Base-by-base conservation (phyloP, 2,888 invertebrate genomes). In the Psococerastis gibbosa region DNA sequence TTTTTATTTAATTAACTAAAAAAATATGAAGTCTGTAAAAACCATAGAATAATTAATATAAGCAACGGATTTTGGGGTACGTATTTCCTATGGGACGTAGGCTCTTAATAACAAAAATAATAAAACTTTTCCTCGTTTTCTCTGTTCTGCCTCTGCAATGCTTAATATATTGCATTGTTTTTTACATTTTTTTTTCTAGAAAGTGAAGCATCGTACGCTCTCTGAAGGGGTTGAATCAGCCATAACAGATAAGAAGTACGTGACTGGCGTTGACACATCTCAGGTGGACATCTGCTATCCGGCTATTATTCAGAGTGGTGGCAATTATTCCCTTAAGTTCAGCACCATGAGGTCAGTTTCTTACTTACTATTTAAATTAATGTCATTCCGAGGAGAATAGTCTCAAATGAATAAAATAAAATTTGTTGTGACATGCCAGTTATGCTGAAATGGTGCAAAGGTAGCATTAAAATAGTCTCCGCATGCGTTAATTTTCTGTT, bases 281-380 rank as follows among this genome's bases (percentile, higher is more conserved):
- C 82, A 91, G 60, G 72, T 97, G 3, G 97, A 98, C 56, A 87
- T 92, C 77, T 98, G 97, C 58, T 99, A 97, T 60, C 92, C 95
- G 1, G 88, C 98, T 0, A 99, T 99, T 46, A 89, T 99, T 55
- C 98, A 98, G 61, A 97, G 95, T 27, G 98, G 98, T 6, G 97
- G 95, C n/a, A 78, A 83, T 57, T 98, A 97, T 65, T 85, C 80
- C 56, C 70, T 99, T 35, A 99, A 98, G 64, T 98, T 97, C 63
- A 95, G 92, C 57, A 88, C 87, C 3, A 77, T 63, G 43, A 70
- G 71, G 69, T 70, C 51, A 45, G 44, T 35, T 9, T 9, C 16
- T 41, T 35, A 33, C 33, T 31, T 35, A 32, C 16, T 20, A 13
- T 35, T 22, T 27, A n/a, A 45, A 13, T n/a, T n/a, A n/a, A n/a